These are phyloP conservation scores for Oconnorella tubifera DNA, from an alignment of 2,888 invertebrate genomes.

Conservation along the genomic window DNA sequence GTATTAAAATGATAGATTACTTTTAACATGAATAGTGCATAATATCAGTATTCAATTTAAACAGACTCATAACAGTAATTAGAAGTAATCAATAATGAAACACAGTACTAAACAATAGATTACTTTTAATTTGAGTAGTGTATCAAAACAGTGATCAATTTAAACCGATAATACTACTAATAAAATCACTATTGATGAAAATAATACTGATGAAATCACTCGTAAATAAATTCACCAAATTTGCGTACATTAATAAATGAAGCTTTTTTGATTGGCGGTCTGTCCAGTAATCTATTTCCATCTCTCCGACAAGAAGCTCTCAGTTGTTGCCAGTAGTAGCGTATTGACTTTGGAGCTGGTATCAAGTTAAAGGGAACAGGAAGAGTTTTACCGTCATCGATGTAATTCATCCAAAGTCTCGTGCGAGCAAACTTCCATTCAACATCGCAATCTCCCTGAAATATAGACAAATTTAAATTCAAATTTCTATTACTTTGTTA, in stretches of 20 bases:
- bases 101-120: not conserved
- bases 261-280: conserved; percentile 43
- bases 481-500: no score
- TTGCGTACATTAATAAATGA: conserved; percentile 53
- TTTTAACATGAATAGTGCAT: no score
- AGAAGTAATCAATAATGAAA: not conserved
- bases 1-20: no score
- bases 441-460: conserved; percentile 60
- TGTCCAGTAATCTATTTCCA: conserved; percentile 39
- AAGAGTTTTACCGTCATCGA: conserved; percentile 68
- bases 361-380: conserved; percentile 69
- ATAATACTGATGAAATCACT: no score
- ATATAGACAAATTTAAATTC: not conserved
- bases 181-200: no score
- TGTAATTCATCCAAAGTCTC: conserved; percentile 70
- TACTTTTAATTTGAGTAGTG: not conserved
- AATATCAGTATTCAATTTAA: no score
- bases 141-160: no score
- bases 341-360: conserved; percentile 50
- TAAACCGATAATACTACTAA: no score
- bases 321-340: conserved; percentile 43
- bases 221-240: no score
- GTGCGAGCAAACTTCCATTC: conserved; percentile 76
- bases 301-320: conserved; percentile 38
- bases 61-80: no score